Evolutionary conservation across 1,140 invertebrate genomes (phyloP), one percentile per base, ranked within the genome.

Genomic region (Pachyrhynchus sulphureomaculatus): DNA sequence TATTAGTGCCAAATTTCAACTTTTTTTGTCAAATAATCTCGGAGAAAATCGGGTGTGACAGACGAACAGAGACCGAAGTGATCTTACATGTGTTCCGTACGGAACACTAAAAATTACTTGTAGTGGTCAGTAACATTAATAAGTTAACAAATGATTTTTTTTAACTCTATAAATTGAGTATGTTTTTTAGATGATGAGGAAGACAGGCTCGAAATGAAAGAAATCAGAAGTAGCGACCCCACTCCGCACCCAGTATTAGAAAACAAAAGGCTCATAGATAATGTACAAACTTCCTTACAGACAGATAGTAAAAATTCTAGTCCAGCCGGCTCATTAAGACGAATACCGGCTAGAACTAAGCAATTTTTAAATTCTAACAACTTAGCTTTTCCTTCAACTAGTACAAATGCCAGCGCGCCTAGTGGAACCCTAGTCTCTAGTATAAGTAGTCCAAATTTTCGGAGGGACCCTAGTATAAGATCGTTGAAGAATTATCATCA

Each of bases 401-500:
- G 58, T 24, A 52, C 53, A 6, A 23, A 13, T 26, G n/a, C 53
- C 20, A 56, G 26, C 41, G 20, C 41, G 12, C 49, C 52, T 36
- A 47, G 47, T n/a, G 15, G 23, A 9, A 20, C 54, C 10, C 15
- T 62, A 20, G 52, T 56, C 49, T 62, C 60, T 29, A 62, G 60
- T 24, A 41, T 56, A 39, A 62, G 60, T 24, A 67, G 62, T 44
- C 68, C 69, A 9, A 68, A 65, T 51, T 71, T 71, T 47, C 39
- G 63, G 15, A 44, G 69, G 9, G 60, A 69, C 24, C 69, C 68
- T 39, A 71, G 69, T 39, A 64, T 69, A 21, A 60, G 68, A 45
- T 71, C 69, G 17, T 42, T 71, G 55, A 68, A 58, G 23, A 64
- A 64, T 44, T 65, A 63, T 23, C 56, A 65, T 58, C 63, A 68